A percentile compares a stretch with the other conserved stretches of the same genome.
Evolutionary conservation across 2,888 invertebrate species (phyloP).

Genomic region (Eustalomyia histrio): DNA sequence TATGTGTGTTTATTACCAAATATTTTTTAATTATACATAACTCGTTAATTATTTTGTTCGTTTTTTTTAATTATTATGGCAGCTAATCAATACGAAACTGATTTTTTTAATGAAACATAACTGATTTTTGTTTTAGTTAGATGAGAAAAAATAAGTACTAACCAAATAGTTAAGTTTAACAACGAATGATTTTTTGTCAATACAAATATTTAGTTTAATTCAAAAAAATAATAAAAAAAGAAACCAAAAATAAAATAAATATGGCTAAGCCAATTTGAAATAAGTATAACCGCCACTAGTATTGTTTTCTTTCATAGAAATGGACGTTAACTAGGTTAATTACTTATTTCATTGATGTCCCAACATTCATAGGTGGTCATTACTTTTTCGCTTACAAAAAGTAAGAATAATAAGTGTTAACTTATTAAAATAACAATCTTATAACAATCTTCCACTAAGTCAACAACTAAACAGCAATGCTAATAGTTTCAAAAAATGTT

Average conservation of each 20-base stretch:
- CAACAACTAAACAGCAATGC: no score
- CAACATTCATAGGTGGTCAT: no score
- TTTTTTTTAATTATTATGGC: slow-evolving; percentile 35
- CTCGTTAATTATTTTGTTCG: slow-evolving; percentile 21
- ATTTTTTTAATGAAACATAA: slow-evolving; percentile 5
- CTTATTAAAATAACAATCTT: no score
- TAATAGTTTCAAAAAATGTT: no score
- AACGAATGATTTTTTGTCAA: slow-evolving; percentile 48
- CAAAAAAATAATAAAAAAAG: not conserved
- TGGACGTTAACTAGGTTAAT: no score
- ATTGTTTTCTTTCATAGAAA: not conserved
- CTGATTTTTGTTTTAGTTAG: slow-evolving; percentile 27
- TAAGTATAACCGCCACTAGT: not conserved
- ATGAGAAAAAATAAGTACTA: not conserved
- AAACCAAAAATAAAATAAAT: slow-evolving; percentile 49
- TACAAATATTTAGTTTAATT: slow-evolving; percentile 40
- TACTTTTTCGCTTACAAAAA: no score
- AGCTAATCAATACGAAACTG: slow-evolving; percentile 47
- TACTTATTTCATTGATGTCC: no score
- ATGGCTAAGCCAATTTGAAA: slow-evolving; percentile 4
- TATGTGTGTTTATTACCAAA: not conserved
- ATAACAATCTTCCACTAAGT: no score
- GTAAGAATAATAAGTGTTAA: no score
- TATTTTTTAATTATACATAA: slow-evolving; percentile 22
- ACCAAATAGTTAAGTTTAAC: slow-evolving; percentile 43